Conservation (phyloP, 2,113 vertebrate species). For the Leucosticte australis region DNA sequence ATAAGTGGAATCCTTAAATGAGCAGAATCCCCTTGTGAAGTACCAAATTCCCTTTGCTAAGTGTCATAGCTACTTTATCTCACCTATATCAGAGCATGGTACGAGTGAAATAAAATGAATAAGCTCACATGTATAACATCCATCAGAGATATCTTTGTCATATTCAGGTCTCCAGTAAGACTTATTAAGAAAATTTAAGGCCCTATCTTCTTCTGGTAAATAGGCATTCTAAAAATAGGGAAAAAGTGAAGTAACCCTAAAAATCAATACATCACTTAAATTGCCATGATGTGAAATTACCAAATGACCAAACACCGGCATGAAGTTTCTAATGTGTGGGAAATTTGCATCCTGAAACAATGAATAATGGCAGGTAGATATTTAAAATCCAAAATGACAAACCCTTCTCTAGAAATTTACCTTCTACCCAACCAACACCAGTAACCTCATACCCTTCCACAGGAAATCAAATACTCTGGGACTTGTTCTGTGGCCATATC, state of each 20-base stretch:
- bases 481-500: not conserved
- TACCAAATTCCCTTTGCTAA: not conserved
- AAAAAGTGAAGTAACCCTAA: not conserved
- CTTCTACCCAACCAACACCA: not conserved
- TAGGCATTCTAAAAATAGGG: not conserved
- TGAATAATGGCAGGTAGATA: not conserved
- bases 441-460: rapidly evolving
- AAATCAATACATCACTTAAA: not conserved
- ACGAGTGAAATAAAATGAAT: not conserved
- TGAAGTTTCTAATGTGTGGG: not conserved
- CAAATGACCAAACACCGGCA: not conserved
- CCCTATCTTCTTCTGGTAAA: not conserved
- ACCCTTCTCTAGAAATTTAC: not conserved
- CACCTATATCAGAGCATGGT: not conserved
- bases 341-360: not conserved
- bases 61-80: not conserved
- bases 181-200: not conserved
- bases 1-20: not conserved
- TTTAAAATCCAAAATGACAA: not conserved
- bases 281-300: not conserved
- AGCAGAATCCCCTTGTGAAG: not conserved
- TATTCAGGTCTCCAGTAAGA: not conserved
- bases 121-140: not conserved
- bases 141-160: not conserved
- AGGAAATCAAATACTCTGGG: not conserved